Conservation (phyloP, 1,140 invertebrate species). For the Anastrepha ludens region DNA sequence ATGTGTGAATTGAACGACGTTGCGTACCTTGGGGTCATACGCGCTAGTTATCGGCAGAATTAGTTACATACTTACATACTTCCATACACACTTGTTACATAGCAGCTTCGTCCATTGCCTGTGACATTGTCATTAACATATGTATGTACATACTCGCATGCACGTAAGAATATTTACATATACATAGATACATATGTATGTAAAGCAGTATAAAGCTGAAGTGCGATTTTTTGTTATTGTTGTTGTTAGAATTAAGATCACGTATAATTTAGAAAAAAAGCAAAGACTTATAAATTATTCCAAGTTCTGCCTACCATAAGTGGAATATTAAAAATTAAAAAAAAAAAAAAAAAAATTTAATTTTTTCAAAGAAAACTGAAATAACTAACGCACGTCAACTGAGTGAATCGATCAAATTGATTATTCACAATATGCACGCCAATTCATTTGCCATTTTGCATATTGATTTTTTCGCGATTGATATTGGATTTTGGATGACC, state of each 20-base stretch:
- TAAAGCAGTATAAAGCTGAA: too few species aligned
- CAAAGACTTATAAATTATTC: slow-evolving; percentile 41
- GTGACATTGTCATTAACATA: not conserved
- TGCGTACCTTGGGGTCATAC: not conserved
- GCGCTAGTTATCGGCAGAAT: not conserved
- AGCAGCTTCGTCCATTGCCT: too few species aligned
- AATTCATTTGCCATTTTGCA: slow-evolving; percentile 27
- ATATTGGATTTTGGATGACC: slow-evolving; percentile 13
- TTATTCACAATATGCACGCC: slow-evolving; percentile 47
- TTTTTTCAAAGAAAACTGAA: not conserved
- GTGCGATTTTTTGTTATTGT: not conserved
- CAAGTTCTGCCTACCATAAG: slow-evolving; percentile 47
- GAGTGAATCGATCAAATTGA: slow-evolving; percentile 47
- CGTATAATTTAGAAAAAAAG: slow-evolving; percentile 12
- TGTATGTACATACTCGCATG: not conserved
- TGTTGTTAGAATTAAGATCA: slow-evolving; percentile 28
- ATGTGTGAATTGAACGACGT: not conserved
- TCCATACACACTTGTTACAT: too few species aligned
- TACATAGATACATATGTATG: too few species aligned
- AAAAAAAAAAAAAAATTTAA: not conserved
- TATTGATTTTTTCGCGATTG: slow-evolving; percentile 29
- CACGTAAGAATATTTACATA: not conserved
- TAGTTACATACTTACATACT: not conserved
- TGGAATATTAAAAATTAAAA: slow-evolving; percentile 10
- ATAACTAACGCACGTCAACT: slow-evolving; percentile 18